These are phyloP conservation scores for Tribolium madens DNA, from an alignment of 1,140 invertebrate genomes.

Conservation along the genomic window DNA sequence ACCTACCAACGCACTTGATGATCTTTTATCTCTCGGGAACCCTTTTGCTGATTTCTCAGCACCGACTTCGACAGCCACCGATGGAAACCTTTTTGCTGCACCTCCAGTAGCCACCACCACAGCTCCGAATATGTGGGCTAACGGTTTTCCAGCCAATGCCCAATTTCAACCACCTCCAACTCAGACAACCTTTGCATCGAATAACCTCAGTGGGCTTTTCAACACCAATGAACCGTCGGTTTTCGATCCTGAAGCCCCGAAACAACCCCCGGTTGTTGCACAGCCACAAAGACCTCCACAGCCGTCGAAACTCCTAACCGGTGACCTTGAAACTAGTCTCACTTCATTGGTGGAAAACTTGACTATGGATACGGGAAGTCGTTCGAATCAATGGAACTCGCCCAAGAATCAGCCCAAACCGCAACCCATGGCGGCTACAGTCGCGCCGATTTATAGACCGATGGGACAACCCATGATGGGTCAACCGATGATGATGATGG, in stretches of 20 bases:
- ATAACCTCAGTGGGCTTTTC: slow-evolving; percentile 60
- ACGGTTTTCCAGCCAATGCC: slow-evolving; percentile 48
- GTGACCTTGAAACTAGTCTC: slow-evolving; percentile 92
- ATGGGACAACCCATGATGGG: slow-evolving; percentile 71
- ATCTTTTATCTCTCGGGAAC: slow-evolving; percentile 83
- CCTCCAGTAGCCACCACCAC: slow-evolving; percentile 64
- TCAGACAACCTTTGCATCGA: slow-evolving; percentile 59
- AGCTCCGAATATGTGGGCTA: slow-evolving; percentile 48
- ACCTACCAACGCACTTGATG: slow-evolving; percentile 84
- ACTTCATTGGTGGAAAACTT: slow-evolving; percentile 92
- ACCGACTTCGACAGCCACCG: slow-evolving; percentile 66
- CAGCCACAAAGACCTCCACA: slow-evolving; percentile 65
- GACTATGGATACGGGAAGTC: slow-evolving; percentile 83
- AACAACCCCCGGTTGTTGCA: slow-evolving; percentile 61
- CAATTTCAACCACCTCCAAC: slow-evolving; percentile 46
- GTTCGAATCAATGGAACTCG: slow-evolving; percentile 81
- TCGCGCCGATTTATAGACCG: slow-evolving; percentile 82
- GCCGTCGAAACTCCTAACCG: slow-evolving; percentile 82
- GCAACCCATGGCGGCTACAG: slow-evolving; percentile 86
- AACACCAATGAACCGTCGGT: slow-evolving; percentile 63
- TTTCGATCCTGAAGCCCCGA: slow-evolving; percentile 72
- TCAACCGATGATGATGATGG: slow-evolving; percentile 52
- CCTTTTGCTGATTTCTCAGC: slow-evolving; percentile 59
- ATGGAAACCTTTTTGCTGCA: slow-evolving; percentile 69
- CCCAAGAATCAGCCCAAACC: slow-evolving; percentile 87